Percentiles rank a stretch among this genome's conserved stretches.
These are phyloP conservation scores for Ochotona curzoniae DNA, from an alignment of 2,113 vertebrate genomes.

Conservation along the genomic window DNA sequence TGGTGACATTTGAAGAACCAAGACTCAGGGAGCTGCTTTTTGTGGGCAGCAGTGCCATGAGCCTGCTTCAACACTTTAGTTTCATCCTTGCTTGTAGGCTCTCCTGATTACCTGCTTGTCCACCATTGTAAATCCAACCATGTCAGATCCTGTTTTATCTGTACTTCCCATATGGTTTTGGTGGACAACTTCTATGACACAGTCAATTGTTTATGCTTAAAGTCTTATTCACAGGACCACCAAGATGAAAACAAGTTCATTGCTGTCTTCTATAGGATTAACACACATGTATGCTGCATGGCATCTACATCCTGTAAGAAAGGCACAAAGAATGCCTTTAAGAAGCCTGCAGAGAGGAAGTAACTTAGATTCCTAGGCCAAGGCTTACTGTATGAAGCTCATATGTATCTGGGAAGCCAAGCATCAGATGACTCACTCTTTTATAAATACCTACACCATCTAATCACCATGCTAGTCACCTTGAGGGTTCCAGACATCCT, in stretches of 20 bases:
- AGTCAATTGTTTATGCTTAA: neutral
- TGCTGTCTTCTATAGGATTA: conserved; percentile 6
- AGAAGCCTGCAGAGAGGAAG: neutral
- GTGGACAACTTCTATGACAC: neutral
- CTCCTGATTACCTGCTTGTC: neutral
- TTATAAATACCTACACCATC: neutral
- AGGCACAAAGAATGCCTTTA: neutral
- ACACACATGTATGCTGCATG: neutral
- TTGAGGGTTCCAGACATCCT: neutral
- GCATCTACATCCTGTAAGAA: neutral
- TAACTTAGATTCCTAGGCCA: neutral
- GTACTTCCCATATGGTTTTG: neutral
- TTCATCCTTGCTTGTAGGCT: neutral
- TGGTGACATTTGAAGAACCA: neutral
- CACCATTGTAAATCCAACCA: neutral
- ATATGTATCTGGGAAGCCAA: neutral
- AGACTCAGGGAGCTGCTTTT: neutral
- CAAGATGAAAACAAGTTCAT: neutral
- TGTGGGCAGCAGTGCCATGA: neutral
- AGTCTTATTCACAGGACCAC: neutral
- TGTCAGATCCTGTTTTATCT: conserved; percentile 1
- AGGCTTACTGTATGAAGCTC: neutral
- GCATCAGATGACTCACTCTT: neutral
- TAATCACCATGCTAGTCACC: neutral
- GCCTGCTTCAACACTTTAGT: neutral